Percentiles rank a stretch among this genome's conserved stretches.
Conservation (phyloP, 2,888 invertebrate genomes). For the Bursaphelenchus okinawaensis region DNA sequence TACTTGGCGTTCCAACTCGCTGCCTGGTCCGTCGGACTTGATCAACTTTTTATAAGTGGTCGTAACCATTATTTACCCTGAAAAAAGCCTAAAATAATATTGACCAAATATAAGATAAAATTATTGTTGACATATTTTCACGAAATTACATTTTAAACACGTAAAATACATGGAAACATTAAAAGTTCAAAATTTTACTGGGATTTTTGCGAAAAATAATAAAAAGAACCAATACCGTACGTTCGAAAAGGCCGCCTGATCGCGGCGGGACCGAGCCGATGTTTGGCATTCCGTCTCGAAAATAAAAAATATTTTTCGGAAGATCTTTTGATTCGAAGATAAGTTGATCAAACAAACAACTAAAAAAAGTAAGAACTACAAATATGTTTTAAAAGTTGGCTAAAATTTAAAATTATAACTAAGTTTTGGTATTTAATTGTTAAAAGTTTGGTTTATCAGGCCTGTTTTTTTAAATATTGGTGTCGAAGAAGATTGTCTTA, state of each 20-base stretch:
- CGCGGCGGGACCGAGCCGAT: not conserved
- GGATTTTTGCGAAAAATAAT: not conserved
- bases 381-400: no score
- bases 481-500: no score
- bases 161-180: not conserved
- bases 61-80: not conserved
- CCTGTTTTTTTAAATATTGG: no score
- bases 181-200: not conserved
- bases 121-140: no score
- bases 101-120: not conserved
- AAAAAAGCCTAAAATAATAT: not conserved
- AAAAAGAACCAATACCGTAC: not conserved
- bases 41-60: conserved; percentile 44
- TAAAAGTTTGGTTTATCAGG: no score
- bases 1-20: conserved; percentile 54
- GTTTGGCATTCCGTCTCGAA: not conserved
- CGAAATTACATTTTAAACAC: not conserved
- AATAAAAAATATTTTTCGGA: no score
- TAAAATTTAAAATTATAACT: no score
- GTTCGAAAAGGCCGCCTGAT: not conserved
- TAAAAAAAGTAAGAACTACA: no score
- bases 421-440: no score
- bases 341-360: no score
- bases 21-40: conserved; percentile 51
- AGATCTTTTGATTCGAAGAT: no score